These are phyloP conservation scores for Gavialis gangeticus DNA, from an alignment of 2,113 vertebrate species.

Conservation along the genomic window DNA sequence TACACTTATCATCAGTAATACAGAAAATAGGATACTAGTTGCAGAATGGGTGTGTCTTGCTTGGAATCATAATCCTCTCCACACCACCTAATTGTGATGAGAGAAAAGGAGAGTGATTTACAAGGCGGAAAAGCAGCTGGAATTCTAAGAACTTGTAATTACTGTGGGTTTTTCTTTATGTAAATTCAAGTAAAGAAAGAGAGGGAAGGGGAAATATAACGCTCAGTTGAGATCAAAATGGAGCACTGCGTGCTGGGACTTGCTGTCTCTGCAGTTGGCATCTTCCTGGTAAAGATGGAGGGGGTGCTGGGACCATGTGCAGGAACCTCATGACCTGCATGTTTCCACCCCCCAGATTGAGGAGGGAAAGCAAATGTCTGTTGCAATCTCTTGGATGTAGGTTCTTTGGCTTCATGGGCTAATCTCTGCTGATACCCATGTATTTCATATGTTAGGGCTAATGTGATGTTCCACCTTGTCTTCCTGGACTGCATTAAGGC, in stretches of 20 bases:
- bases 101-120: not conserved
- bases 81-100: not conserved
- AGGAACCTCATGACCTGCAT: not conserved
- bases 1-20: too few relatives aligned
- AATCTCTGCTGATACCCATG: not conserved
- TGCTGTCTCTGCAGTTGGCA: not conserved
- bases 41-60: not conserved
- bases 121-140: not conserved
- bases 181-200: not conserved
- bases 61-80: not conserved
- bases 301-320: not conserved
- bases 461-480: slow-evolving; percentile 12
- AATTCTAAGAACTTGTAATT: not conserved
- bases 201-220: not conserved
- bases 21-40: not conserved
- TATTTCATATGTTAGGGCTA: not conserved
- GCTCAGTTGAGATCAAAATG: not conserved
- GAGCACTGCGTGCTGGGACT: not conserved
- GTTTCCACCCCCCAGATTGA: not conserved
- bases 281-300: not conserved
- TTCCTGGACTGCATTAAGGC: slow-evolving; percentile 15
- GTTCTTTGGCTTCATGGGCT: not conserved
- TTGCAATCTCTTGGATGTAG: not conserved
- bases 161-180: not conserved
- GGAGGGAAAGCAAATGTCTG: not conserved